phyloP scores from a whole-genome alignment of 1,140 invertebrate species.

The Drosophila insularis region DNA sequence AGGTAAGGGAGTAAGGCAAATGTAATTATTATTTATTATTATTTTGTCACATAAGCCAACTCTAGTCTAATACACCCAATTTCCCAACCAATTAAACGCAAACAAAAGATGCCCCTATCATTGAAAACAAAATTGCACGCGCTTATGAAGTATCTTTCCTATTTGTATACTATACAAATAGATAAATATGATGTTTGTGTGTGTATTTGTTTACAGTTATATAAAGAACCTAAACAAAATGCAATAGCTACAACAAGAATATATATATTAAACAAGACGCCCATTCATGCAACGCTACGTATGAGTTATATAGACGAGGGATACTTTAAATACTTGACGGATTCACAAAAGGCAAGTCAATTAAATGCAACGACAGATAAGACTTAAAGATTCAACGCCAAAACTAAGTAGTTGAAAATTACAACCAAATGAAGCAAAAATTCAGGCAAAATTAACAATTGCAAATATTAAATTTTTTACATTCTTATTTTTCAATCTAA shows the following conservation, averaged over 20 bases:
- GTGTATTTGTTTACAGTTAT: constrained; percentile 8
- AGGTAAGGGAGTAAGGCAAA: no score
- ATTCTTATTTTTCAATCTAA: no score
- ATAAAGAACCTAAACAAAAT: constrained; percentile 2
- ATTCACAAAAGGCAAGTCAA: no score
- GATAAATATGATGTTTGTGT: constrained; percentile 2
- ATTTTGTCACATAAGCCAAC: not conserved
- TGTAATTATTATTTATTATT: not conserved
- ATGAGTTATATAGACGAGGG: not conserved
- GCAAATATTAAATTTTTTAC: no score
- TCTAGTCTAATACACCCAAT: constrained; percentile 8
- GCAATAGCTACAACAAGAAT: not conserved
- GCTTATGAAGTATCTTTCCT: constrained; percentile 6
- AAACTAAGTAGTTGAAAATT: no score
- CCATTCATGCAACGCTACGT: constrained; percentile 4
- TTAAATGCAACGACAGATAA: no score
- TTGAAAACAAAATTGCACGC: constrained; percentile 9
- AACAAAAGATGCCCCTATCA: constrained; percentile 8
- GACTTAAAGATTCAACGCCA: no score
- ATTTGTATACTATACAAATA: not conserved
- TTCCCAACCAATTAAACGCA: constrained; percentile 4
- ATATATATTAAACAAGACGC: not conserved
- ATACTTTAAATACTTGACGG: not conserved
- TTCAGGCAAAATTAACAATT: no score
- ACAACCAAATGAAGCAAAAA: no score